Evolutionary conservation across 1,140 invertebrate genomes (phyloP), one percentile per base, ranked within the genome.

Genomic region (Watersipora subatra): DNA sequence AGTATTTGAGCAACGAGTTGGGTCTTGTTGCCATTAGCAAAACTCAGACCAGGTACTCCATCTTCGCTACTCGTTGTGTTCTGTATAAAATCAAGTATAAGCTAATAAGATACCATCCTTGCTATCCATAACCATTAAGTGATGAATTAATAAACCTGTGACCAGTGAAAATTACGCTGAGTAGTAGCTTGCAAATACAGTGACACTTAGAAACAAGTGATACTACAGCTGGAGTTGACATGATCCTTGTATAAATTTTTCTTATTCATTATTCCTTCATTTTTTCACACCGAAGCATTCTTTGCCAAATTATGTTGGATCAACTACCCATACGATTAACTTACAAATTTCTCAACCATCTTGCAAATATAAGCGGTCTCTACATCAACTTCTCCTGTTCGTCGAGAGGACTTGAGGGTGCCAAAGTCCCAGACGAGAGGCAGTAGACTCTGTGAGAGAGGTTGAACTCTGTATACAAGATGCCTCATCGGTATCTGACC

Each of bases 371-470:
- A 77, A 30, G 73, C 62, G 55, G 71, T 66, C 68, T 77, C 76
- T 15, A 73, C 69, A 12, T 63, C 30, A 19, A 65, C 64, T 62
- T 69, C 67, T 46, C 7, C 7, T 46, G n/a, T 7, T 12, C 7
- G 34, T 46, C 7, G 34, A 12, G 34, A 7, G 22, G 58, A 7
- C 17, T 22, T 59, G 2, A 77, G 67, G 25, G 73, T 72, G 57
- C 76, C 76, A 71, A 76, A 77, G 67, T 77, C 76, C 76, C 76
- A 77, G 28, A 77, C 72, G 24, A 76, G 66, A 7, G 74, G 74
- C 1, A 76, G 62, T 69, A 77, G 68, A 59, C 75, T 77, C 67
- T 71, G 69, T 57, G 76, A 75, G 46, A 77, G 56, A 1, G 75
- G 69, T 62, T 74, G 73, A 0, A 77, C 76, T 29, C 74, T 61